Evolutionary conservation across 2,113 vertebrate species (phyloP), one percentile per base, ranked within the genome.

Genomic region (Bubo blakistoni): DNA sequence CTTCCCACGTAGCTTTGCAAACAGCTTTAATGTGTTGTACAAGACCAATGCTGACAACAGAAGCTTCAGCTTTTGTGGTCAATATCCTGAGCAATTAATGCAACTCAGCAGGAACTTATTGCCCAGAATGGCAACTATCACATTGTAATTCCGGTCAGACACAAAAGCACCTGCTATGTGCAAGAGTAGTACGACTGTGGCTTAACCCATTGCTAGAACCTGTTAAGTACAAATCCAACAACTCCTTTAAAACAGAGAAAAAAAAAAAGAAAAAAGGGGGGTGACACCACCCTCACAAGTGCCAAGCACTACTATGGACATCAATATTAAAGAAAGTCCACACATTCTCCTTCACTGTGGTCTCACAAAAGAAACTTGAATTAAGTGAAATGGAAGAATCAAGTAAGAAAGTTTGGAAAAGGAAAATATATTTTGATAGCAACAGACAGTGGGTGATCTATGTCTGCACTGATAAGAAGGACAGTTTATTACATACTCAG

Each of bases 41-140:
- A 73, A 96, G 88, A 59, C 91, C 86, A 92, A 74, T 12, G 78
- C 55, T 81, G 88, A 94, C 88, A 94, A 91, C 84, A 97, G 93
- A 93, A 95, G 88, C 92, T 96, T 58, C 92, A n/a, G 94, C 71
- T 96, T 96, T 95, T 90, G 96, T 83, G 95, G 78, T 19, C 95
- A 97, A 96, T 91, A 92, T 74, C 90, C 95, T 42, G 54, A 97
- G 96, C 96, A 97, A 97, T 97, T 62, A 92, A 61, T 51, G 57
- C 80, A 89, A 49, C 97, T 86, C 97, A 90, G 97, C 96, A 94
- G 98, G 92, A 94, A 40, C 47, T 71, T 86, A 8, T 7, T 91
- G 97, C 88, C 92, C 93, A 77, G 61, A 97, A 91, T 25, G 92
- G 92, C 94, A 96, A 87, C 89, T 42, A 77, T 42, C 74, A 72